Conservation (phyloP, 2,113 vertebrate species). For the Egretta garzetta region DNA sequence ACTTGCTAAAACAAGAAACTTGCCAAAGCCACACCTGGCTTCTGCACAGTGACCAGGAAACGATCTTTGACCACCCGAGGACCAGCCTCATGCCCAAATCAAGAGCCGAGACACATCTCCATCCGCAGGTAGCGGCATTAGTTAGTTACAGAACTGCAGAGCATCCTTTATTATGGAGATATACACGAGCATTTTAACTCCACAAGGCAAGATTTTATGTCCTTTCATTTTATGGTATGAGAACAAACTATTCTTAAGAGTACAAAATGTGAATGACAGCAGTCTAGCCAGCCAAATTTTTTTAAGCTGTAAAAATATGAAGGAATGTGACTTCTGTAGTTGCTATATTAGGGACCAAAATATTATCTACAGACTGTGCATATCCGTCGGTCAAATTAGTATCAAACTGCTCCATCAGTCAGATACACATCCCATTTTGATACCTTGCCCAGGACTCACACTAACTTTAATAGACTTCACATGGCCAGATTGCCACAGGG, state of each 20-base stretch:
- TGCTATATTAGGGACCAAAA: neutral
- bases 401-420: neutral
- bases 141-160: neutral
- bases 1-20: neutral
- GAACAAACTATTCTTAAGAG: neutral
- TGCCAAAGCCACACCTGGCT: neutral
- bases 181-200: accelerated
- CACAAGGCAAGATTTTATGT: neutral
- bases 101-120: accelerated
- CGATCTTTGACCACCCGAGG: neutral
- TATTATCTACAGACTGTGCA: neutral
- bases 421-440: neutral
- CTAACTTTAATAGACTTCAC: neutral
- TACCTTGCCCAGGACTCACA: neutral
- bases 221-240: neutral
- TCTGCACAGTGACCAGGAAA: neutral
- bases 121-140: neutral
- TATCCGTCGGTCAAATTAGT: neutral
- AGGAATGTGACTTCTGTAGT: neutral
- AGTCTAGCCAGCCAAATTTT: neutral
- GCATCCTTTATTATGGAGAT: neutral
- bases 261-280: neutral
- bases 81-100: neutral
- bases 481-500: neutral
- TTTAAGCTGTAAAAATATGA: neutral